These are phyloP conservation scores for Crotophaga sulcirostris DNA, from an alignment of 2,113 vertebrate genomes.

Conservation along the genomic window DNA sequence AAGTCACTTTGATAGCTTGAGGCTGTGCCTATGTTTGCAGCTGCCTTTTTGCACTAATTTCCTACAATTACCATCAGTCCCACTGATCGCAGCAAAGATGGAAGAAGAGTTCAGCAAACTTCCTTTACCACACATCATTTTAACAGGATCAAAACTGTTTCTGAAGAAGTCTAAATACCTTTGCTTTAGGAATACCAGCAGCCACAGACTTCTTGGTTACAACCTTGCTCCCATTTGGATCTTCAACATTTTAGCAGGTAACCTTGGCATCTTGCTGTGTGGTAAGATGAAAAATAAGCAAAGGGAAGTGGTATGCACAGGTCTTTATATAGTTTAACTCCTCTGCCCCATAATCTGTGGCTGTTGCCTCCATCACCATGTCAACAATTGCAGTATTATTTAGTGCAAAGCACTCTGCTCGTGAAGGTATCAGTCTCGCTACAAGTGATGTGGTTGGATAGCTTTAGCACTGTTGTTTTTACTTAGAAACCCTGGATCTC, in stretches of 20 bases:
- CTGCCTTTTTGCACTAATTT: neutral
- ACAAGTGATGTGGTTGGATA: neutral
- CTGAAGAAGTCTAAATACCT: neutral
- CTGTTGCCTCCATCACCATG: accelerated
- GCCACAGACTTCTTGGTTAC: neutral
- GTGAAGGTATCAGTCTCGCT: neutral
- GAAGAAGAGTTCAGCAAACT: neutral
- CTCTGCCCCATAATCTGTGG: neutral
- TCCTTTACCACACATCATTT: neutral
- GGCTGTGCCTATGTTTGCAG: neutral
- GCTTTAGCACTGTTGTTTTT: neutral
- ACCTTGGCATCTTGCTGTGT: neutral
- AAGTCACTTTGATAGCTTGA: neutral
- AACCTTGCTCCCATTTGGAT: neutral
- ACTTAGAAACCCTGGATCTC: neutral
- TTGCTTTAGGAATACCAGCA: neutral
- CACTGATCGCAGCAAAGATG: neutral
- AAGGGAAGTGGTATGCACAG: neutral
- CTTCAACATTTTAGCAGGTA: neutral
- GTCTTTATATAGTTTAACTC: neutral
- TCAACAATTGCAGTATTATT: neutral
- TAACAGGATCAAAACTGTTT: neutral
- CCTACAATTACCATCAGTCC: neutral
- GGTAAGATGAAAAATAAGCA: neutral
- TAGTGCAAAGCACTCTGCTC: neutral